phyloP scores from a whole-genome alignment of 2,797 vertebrate species.

The Enteromius viviparus region DNA sequence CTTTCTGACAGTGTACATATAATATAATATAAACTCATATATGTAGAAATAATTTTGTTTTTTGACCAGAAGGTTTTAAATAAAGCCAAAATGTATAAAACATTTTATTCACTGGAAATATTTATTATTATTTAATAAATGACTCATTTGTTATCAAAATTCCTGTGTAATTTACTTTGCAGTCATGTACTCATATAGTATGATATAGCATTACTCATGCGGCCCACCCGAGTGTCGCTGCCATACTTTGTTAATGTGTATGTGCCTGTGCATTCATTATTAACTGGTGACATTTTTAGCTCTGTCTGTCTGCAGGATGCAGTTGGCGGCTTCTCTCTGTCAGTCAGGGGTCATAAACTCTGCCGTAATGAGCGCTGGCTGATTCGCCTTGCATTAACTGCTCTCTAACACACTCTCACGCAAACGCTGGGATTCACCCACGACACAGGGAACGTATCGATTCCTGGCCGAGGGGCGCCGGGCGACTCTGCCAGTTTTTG shows the following conservation, averaged over 20 bases:
- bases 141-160: not conserved
- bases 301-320: conserved; percentile 43
- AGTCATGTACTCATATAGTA: not conserved
- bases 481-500: conserved; percentile 71
- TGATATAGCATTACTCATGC: not conserved
- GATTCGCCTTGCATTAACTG: conserved; percentile 73
- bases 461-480: conserved; percentile 65
- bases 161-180: not conserved
- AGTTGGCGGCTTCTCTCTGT: conserved; percentile 41
- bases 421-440: conserved; percentile 75
- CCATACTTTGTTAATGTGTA: conserved; percentile 31
- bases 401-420: conserved; percentile 69
- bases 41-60: not conserved
- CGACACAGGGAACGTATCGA: conserved; percentile 69
- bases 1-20: not conserved
- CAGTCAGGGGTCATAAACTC: conserved; percentile 64
- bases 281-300: conserved; percentile 28
- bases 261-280: conserved; percentile 43
- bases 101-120: not conserved
- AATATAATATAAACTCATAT: not conserved
- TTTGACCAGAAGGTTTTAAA: not conserved
- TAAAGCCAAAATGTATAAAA: not conserved
- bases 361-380: conserved; percentile 70
- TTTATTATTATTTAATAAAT: not conserved
- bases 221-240: not conserved